Percentiles rank a stretch among this genome's conserved stretches.
These are phyloP conservation scores for Chloebia gouldiae DNA, from an alignment of 2,113 vertebrate genomes.

Conservation along the genomic window DNA sequence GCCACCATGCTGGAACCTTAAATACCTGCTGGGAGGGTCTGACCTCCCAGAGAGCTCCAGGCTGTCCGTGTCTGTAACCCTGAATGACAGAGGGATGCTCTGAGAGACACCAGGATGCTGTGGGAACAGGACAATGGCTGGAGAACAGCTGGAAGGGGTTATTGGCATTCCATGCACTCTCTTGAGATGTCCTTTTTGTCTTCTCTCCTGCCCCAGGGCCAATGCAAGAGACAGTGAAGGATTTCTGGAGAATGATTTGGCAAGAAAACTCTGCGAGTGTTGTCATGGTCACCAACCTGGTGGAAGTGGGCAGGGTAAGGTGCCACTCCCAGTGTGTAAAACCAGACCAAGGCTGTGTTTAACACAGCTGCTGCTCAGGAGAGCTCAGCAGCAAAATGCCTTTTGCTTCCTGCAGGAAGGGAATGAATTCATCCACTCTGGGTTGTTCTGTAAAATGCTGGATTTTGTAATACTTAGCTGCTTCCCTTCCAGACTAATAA, in stretches of 20 bases:
- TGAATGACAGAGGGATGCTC: neutral
- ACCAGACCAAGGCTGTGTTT: neutral
- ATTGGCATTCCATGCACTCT: neutral
- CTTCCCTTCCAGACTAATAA: neutral
- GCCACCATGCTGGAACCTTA: neutral
- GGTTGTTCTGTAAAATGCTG: neutral
- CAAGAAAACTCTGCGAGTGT: conserved; percentile 96
- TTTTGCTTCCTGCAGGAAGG: neutral
- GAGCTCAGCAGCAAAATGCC: neutral
- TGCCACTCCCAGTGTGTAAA: neutral
- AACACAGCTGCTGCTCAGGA: neutral
- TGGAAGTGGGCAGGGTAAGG: conserved; percentile 97
- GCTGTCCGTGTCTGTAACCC: neutral
- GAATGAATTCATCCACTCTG: neutral
- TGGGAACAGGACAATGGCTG: neutral
- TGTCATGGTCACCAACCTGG: conserved; percentile 99
- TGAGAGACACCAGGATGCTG: neutral
- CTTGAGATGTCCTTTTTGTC: neutral
- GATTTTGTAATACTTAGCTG: neutral
- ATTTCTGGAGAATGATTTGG: conserved; percentile 99
- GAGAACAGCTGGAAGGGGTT: neutral
- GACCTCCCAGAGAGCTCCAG: neutral
- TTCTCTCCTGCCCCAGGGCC: conserved; percentile 78
- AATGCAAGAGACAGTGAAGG: conserved; percentile 97
- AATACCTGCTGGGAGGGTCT: neutral